Base-by-base conservation (phyloP, 37 sponge, comb jelly and placozoan species). In the Eunapius fragilis region DNA sequence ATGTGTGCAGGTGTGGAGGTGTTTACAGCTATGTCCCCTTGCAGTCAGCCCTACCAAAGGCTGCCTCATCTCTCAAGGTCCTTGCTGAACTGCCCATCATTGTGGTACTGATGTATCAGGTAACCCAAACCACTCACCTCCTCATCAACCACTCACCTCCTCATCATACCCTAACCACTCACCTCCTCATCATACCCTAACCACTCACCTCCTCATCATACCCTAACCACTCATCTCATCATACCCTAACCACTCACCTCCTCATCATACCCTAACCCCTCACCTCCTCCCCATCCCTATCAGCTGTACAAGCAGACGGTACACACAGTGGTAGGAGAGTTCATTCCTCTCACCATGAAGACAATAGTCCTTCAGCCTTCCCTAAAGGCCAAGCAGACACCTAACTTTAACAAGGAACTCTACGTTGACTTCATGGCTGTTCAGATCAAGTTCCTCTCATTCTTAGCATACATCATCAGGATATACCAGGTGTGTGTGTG, bases 381-480 rank as follows among this genome's bases (percentile, higher is more conserved):
- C 2, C 70, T 69, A 3, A 76, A 84, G 67, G 89, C 96, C 28
- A 82, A 73, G 28, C 71, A 69, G 32, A 34, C 85, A 23, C 58
- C 81, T 12, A 27, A 77, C 79, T 96, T 96, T 83, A 95, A 93
- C 83, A 95, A 93, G 85, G 99, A 98, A 71, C 69, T 84, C 23
- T 97, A 90, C 69, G 96, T 95, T 0, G 99, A 97, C 80, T 96
- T 98, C 89, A 91, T 96, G 25, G 93, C 92, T 37, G 94, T 94
- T 3, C 99, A 98, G 82, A 97, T 98, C 79, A 98, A 98, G 92
- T 97, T 94, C 72, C 82, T 98, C 30, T 93, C 94, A 0, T 98
- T 98, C 85, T 81, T 98, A 13, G 97, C 96, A 31, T 98, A 95
- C 84, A 87, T 98, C 71, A 90, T 95, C 77, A 86, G 95, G 36